Conservation (phyloP, 2,113 vertebrate genomes). For the Sterna hirundo region DNA sequence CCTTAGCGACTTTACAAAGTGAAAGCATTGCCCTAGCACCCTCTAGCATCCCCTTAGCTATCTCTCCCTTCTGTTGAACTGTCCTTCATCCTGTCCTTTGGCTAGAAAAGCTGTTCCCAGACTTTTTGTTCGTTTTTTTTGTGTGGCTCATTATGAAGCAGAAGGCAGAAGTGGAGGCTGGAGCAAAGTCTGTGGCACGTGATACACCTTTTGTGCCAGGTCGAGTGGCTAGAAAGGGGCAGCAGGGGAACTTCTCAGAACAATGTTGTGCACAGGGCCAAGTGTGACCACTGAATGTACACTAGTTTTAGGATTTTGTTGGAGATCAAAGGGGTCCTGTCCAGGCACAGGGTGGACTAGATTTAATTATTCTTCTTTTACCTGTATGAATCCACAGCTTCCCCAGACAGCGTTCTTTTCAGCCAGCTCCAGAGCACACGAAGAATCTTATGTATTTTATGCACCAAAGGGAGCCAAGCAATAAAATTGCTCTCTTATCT, state of each 20-base stretch:
- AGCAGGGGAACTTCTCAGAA: neutral
- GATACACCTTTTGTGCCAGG: neutral
- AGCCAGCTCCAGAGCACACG: neutral
- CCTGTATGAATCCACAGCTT: neutral
- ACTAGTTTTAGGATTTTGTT: neutral
- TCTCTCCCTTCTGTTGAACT: neutral
- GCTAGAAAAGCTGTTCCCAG: neutral
- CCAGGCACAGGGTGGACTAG: neutral
- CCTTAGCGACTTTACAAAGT: neutral
- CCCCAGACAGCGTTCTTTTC: neutral
- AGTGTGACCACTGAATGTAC: neutral
- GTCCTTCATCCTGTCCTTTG: neutral
- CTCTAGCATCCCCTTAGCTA: neutral
- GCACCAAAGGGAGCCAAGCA: neutral
- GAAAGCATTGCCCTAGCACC: neutral
- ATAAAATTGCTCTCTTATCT: constrained; percentile 57
- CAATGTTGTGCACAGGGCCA: neutral
- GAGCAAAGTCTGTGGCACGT: neutral
- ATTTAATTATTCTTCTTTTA: neutral
- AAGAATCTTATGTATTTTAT: neutral
- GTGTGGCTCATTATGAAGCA: neutral
- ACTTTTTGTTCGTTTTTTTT: neutral
- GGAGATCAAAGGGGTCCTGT: neutral
- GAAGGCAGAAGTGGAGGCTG: neutral
- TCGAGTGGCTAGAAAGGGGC: neutral